phyloP scores from a whole-genome alignment of 1,140 invertebrate genomes.

The Mamestra configurata region DNA sequence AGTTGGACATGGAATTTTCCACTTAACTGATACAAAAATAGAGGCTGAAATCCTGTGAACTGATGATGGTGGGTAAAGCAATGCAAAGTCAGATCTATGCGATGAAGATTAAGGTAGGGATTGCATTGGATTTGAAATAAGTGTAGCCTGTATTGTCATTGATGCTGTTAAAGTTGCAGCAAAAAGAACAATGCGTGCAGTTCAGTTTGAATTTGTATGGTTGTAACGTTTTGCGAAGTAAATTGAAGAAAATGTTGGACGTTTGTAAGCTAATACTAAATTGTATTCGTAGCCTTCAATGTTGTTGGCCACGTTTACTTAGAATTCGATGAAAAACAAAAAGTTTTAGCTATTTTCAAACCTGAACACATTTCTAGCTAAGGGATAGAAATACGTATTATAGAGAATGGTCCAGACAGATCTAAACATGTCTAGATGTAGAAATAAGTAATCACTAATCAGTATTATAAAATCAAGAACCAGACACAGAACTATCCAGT shows the following conservation, averaged over 20 bases:
- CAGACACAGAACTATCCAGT: no score
- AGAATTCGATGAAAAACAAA: conserved; percentile 5
- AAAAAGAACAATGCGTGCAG: conserved; percentile 46
- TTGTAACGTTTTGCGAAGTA: conserved; percentile 40
- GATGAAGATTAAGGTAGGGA: conserved; percentile 9
- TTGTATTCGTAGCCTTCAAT: conserved; percentile 36
- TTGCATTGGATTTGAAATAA: conserved; percentile 31
- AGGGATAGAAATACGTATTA: background rate
- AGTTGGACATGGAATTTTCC: conserved; percentile 24
- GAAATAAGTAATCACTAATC: no score
- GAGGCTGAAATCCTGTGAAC: conserved; percentile 10
- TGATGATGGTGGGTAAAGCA: background rate
- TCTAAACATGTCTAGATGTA: no score
- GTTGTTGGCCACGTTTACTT: conserved; percentile 17
- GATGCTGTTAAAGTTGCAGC: conserved; percentile 47
- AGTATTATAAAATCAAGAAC: no score
- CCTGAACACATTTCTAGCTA: background rate
- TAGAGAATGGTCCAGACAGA: background rate
- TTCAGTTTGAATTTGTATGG: conserved; percentile 45
- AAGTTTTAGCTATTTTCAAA: background rate
- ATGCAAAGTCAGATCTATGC: conserved; percentile 13
- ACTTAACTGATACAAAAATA: conserved; percentile 19
- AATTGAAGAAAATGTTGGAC: conserved; percentile 31
- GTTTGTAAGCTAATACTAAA: conserved; percentile 40
- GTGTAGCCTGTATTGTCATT: conserved; percentile 42